Percentiles rank a stretch among this genome's conserved stretches.
These are phyloP conservation scores for Temnothorax ravouxi DNA, from an alignment of 2,888 invertebrate species.

Conservation along the genomic window DNA sequence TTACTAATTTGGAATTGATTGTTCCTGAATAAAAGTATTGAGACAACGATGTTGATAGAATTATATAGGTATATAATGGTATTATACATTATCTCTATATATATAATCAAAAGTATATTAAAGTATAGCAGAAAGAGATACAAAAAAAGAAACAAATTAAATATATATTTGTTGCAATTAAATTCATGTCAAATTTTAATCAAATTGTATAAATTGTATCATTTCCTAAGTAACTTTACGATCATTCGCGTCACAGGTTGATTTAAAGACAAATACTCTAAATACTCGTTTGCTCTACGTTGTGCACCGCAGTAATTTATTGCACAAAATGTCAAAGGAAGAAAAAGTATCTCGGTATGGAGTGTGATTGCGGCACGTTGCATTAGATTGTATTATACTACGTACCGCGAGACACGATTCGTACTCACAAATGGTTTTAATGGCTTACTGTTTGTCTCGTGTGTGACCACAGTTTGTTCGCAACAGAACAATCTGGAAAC, in stretches of 20 bases:
- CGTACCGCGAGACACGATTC: conserved; percentile 57
- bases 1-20: neutral
- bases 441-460: conserved; percentile 70
- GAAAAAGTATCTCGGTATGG: conserved; percentile 8
- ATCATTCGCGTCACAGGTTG: neutral
- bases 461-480: conserved; percentile 69
- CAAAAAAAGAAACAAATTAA: neutral
- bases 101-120: neutral
- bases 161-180: neutral
- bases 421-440: conserved; percentile 71
- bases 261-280: neutral
- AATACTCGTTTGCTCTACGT: neutral
- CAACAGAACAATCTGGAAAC: conserved; percentile 74
- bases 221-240: neutral
- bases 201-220: neutral
- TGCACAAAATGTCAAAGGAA: conserved; percentile 3
- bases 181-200: neutral
- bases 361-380: conserved; percentile 39
- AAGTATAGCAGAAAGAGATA: neutral
- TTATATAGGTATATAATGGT: neutral
- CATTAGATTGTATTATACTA: conserved; percentile 63
- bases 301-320: conserved; percentile 14
- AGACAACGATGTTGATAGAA: neutral
- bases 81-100: neutral
- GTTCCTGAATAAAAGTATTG: neutral